A percentile compares a stretch with the other conserved stretches of the same genome.
phyloP scores from a whole-genome alignment of 2,888 invertebrate species.

The Phragmatobia fuliginosa region DNA sequence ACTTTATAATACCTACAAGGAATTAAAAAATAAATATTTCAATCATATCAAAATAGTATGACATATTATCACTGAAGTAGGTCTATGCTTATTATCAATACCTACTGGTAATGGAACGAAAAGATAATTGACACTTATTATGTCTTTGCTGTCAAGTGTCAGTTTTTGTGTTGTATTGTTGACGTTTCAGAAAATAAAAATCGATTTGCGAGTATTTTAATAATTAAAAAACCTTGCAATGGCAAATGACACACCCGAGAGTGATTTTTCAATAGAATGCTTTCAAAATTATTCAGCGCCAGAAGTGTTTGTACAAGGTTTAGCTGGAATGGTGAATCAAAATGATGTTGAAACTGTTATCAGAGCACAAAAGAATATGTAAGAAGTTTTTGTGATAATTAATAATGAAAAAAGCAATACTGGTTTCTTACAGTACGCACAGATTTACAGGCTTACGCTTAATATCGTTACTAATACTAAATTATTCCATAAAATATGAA shows the following conservation, averaged over 20 bases:
- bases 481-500: neutral
- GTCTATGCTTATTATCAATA: too few species aligned
- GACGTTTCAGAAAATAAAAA: conserved; percentile 12
- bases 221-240: conserved; percentile 52
- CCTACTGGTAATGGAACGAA: conserved; percentile 5
- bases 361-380: conserved; percentile 97
- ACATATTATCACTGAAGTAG: too few species aligned
- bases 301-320: conserved; percentile 96
- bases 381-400: conserved; percentile 59
- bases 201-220: conserved; percentile 11
- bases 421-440: neutral
- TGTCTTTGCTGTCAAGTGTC: neutral
- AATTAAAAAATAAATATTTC: too few species aligned
- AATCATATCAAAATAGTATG: too few species aligned
- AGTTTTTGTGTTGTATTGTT: conserved; percentile 4
- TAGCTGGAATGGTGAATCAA: conserved; percentile 96
- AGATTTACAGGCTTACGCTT: neutral
- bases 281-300: conserved; percentile 96
- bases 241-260: conserved; percentile 88
- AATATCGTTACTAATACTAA: neutral
- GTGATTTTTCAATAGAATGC: conserved; percentile 93
- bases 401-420: neutral
- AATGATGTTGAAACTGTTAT: conserved; percentile 96
- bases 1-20: too few species aligned
- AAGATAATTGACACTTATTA: neutral